Conservation (phyloP, 2,797 vertebrate genomes). For the Syngnathus acus region DNA sequence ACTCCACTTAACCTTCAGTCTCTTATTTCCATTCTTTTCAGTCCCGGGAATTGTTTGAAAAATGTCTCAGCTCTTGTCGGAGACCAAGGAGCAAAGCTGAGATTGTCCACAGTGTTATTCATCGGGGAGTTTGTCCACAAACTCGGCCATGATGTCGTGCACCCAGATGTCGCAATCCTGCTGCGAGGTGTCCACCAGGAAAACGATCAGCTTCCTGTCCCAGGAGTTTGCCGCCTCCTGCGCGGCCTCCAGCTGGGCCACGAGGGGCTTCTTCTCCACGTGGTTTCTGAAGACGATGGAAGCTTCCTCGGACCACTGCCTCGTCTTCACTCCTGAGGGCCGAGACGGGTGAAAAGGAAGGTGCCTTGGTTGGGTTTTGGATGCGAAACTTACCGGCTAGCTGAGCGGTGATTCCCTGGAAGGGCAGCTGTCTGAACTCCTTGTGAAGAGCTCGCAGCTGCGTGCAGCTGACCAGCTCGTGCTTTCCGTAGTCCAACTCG, state of each 20-base stretch:
- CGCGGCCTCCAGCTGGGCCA: slow-evolving; percentile 84
- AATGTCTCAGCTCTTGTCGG: slow-evolving; percentile 7
- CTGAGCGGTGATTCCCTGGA: slow-evolving; percentile 87
- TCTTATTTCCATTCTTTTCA: neutral
- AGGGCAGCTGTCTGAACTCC: slow-evolving; percentile 82
- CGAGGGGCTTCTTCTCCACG: slow-evolving; percentile 92
- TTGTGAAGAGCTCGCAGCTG: slow-evolving; percentile 78
- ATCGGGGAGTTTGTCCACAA: slow-evolving; percentile 71
- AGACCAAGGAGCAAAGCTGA: neutral
- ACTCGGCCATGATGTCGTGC: slow-evolving; percentile 93
- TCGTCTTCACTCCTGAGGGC: slow-evolving; percentile 76
- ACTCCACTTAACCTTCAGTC: slow-evolving; percentile 2
- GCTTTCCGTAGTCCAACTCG: slow-evolving; percentile 88
- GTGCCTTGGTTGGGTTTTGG: neutral
- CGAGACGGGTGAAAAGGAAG: neutral
- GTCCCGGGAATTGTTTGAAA: slow-evolving; percentile 17
- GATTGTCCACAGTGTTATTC: slow-evolving; percentile 14
- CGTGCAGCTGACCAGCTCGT: slow-evolving; percentile 78
- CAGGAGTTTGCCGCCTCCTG: slow-evolving; percentile 76
- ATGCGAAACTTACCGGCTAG: slow-evolving; percentile 76
- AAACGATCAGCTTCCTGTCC: slow-evolving; percentile 85
- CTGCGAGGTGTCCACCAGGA: slow-evolving; percentile 89
- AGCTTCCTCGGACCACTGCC: slow-evolving; percentile 92
- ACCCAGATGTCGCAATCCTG: slow-evolving; percentile 91
- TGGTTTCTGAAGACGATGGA: slow-evolving; percentile 96